Evolutionary conservation across 1,140 invertebrate genomes (phyloP).

Genomic region (Venturia canescens): DNA sequence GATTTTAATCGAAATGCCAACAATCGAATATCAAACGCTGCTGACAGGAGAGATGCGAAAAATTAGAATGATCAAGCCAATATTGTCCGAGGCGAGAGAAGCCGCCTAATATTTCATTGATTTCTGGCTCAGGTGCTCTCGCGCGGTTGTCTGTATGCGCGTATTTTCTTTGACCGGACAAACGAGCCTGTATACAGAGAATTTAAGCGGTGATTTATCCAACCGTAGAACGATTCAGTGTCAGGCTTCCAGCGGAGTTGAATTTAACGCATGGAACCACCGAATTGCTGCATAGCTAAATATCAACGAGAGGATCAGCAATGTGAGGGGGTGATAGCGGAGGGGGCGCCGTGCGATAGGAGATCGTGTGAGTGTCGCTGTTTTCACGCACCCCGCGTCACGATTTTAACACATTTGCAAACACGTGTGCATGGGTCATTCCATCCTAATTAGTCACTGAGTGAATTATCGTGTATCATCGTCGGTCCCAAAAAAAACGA

Average conservation of each 20-base stretch:
- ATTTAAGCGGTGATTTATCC: constrained; percentile 32
- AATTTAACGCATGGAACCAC: constrained; percentile 37
- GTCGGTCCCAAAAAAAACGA: too few species aligned
- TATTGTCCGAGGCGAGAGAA: too few species aligned
- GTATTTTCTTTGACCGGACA: constrained; percentile 13
- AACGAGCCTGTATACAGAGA: not conserved
- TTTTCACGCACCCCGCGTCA: constrained; percentile 18
- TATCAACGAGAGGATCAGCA: constrained; percentile 20
- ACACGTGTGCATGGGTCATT: not conserved
- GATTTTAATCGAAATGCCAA: too few species aligned
- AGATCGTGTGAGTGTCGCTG: constrained; percentile 1
- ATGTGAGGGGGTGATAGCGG: not conserved
- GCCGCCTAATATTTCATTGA: not conserved
- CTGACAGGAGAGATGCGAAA: too few species aligned
- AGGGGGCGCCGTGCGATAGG: not conserved
- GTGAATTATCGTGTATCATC: not conserved
- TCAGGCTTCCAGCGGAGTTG: constrained; percentile 23
- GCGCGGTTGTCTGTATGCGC: too few species aligned
- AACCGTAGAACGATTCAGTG: not conserved
- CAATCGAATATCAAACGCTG: too few species aligned
- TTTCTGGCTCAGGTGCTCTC: not conserved
- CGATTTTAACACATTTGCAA: not conserved
- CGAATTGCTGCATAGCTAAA: constrained; percentile 36
- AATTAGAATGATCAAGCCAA: too few species aligned
- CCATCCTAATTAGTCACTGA: not conserved